Evolutionary conservation across 2,888 invertebrate species (phyloP).

Genomic region (Exocentrus adspersus): DNA sequence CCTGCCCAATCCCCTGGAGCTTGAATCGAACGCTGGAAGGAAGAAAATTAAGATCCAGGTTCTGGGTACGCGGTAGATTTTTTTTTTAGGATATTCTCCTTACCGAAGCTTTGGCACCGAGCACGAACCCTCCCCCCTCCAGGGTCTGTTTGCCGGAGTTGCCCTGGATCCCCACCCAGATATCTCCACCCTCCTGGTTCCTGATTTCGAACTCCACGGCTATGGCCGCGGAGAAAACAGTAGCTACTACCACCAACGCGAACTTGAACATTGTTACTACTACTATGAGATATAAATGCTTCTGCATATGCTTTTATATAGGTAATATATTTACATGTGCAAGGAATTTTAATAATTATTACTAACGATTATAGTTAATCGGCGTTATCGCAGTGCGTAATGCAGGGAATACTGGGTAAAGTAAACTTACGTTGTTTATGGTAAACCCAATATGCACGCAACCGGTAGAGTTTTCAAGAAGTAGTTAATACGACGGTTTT

Average conservation of each 20-base stretch:
- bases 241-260: constrained; percentile 1
- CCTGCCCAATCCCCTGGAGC: constrained; percentile 60
- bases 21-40: constrained; percentile 27
- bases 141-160: constrained; percentile 40
- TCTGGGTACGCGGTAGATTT: too few species aligned
- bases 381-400: too few species aligned
- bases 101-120: constrained; percentile 40
- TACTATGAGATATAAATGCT: too few species aligned
- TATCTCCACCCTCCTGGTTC: constrained; percentile 42
- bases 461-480: too few species aligned
- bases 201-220: constrained; percentile 43
- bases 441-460: too few species aligned
- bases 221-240: constrained; percentile 2
- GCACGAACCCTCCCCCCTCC: constrained; percentile 47
- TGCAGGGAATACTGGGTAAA: too few species aligned
- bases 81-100: background rate
- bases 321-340: too few species aligned
- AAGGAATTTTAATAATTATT: too few species aligned
- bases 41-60: background rate
- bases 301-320: too few species aligned
- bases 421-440: too few species aligned
- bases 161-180: constrained; percentile 49
- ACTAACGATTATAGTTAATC: too few species aligned
- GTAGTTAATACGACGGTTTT: constrained; percentile 10
- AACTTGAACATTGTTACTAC: constrained; percentile 28